Evolutionary conservation across 2,888 invertebrate genomes (phyloP), one percentile per base, ranked within the genome.

Genomic region (Tuberolachnus salignus): DNA sequence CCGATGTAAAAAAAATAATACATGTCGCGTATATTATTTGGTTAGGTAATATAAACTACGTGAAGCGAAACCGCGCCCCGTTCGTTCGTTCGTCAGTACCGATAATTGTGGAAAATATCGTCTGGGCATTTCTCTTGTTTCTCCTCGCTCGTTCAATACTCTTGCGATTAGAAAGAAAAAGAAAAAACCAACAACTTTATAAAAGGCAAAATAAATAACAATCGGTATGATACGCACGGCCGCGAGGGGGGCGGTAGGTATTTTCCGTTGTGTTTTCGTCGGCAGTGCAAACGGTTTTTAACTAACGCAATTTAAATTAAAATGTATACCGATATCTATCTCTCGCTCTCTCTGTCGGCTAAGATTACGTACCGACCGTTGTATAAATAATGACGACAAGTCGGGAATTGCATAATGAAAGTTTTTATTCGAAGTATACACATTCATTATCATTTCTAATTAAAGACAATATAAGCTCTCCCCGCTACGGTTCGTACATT

Each of bases 381-480:
- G 67, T 78, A 34, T 21, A 78, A 78, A 78, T 67, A 67, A 67
- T 26, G 75, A 59, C 49, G 66, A 69, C 57, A 49, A 67, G 75
- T 78, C 57, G 6, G n/a, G 53, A 49, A 51, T 69, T 49, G 34
- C 57, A 59, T 67, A 64, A 66, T 69, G 57, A 57, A 78, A 78
- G 49, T 78, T 78, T 78, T 78, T 67, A 78, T 67, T 67, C 49
- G 75, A 78, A 78, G 19, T 49, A 59, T 69, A 78, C 75, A 78
- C 67, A 78, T 26, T 78, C 75, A 78, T 78, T 78, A 78, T 78
- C 75, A 78, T 78, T 67, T 78, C 66, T 78, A 78, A 78, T 78
- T 78, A 78, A 78, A 78, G 75, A 78, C 67, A 57, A 49, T n/a
- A n/a, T n/a, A n/a, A 59, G 57, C 75, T 10, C 14, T 34, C 34